Evolutionary conservation across 37 sponge, comb jelly and placozoan genomes (phyloP).

Genomic region (Cladorhizidae sp.): DNA sequence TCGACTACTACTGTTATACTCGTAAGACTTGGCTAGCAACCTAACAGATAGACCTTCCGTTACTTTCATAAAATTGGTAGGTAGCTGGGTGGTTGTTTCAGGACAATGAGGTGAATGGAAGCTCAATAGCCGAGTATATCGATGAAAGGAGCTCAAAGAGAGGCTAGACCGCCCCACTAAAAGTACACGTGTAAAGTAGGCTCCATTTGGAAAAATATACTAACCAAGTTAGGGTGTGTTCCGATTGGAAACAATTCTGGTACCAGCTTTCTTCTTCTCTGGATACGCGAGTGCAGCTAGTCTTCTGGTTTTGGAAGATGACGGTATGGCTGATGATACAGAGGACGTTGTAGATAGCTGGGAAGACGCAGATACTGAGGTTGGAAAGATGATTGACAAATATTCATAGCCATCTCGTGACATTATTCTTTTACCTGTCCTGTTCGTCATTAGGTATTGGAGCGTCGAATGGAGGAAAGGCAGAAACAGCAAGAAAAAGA

Average conservation of each 20-base stretch:
- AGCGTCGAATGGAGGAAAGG: conserved; percentile 73
- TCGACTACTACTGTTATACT: too few species aligned
- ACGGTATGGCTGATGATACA: conserved; percentile 18
- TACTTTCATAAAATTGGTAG: too few species aligned
- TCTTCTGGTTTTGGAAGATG: not conserved
- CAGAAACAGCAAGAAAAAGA: conserved; percentile 32
- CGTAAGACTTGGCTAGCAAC: too few species aligned
- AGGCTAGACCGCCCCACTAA: too few species aligned
- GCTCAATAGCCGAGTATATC: too few species aligned
- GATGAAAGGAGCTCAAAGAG: too few species aligned
- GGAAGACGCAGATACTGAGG: conserved; percentile 77
- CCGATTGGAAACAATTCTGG: not conserved
- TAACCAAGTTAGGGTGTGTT: not conserved
- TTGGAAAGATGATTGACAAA: not conserved
- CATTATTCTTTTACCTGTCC: not conserved
- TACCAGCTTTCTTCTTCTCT: too few species aligned
- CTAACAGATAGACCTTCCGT: too few species aligned
- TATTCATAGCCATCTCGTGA: not conserved
- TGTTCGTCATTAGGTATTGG: conserved; percentile 37
- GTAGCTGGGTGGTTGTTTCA: too few species aligned
- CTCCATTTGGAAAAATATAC: not conserved
- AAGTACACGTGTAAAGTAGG: not conserved
- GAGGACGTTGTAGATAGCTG: conserved; percentile 68
- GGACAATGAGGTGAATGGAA: too few species aligned
- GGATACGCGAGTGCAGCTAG: not conserved